Conservation (phyloP, 2,888 invertebrate genomes). For the Diabrotica balteata region DNA sequence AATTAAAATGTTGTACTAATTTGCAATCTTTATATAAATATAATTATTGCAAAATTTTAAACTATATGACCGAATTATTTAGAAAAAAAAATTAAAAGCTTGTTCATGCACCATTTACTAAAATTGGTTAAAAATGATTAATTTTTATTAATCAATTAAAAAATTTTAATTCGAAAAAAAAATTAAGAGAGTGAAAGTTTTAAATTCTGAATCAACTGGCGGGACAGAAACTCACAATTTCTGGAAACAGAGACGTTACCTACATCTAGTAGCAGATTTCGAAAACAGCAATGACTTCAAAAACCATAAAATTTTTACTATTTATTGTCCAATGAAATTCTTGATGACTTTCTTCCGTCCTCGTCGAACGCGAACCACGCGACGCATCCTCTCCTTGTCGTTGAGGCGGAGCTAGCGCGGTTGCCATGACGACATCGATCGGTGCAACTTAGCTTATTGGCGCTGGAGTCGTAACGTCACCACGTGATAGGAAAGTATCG, state of each 20-base stretch:
- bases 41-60: no score
- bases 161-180: no score
- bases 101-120: no score
- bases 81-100: no score
- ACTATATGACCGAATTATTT: no score
- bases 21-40: no score
- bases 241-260: conserved; percentile 54
- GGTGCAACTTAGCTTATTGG: conserved; percentile 51
- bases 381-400: conserved; percentile 42
- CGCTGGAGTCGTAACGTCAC: conserved; percentile 45
- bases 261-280: conserved; percentile 61
- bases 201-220: conserved; percentile 7
- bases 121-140: no score
- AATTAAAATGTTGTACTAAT: no score
- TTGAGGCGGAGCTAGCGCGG: conserved; percentile 50
- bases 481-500: conserved; percentile 54
- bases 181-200: neutral
- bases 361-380: conserved; percentile 39
- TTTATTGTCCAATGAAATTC: conserved; percentile 59
- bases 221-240: conserved; percentile 11
- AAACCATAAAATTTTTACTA: conserved; percentile 61
- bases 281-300: conserved; percentile 58
- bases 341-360: conserved; percentile 52
- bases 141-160: no score
- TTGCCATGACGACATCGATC: conserved; percentile 61